Conservation (phyloP, 2,797 vertebrate genomes). For the Clarias platycephalus region DNA sequence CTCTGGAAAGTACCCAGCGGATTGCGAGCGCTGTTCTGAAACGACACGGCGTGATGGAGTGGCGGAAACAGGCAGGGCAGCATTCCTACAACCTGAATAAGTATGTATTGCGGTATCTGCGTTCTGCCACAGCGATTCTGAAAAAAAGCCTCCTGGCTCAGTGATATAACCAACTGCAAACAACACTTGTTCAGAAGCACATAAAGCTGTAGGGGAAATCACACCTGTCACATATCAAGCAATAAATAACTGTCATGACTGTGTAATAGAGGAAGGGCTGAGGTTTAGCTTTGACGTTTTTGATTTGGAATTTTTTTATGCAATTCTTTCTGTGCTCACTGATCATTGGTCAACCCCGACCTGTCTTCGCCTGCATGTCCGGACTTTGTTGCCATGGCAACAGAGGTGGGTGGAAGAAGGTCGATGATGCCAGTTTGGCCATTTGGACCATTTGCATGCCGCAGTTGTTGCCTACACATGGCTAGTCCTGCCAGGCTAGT, state of each 20-base stretch:
- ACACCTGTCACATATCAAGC: slow-evolving; percentile 1
- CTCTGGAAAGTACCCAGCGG: slow-evolving; percentile 1
- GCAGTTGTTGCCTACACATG: slow-evolving; percentile 28
- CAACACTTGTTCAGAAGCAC: slow-evolving; percentile 7
- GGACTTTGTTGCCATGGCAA: slow-evolving; percentile 69
- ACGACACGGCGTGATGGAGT: not conserved
- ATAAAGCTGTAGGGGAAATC: not conserved
- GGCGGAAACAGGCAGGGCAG: slow-evolving; percentile 63
- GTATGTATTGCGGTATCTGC: slow-evolving; percentile 47
- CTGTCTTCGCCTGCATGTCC: slow-evolving; percentile 55
- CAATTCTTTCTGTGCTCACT: not conserved
- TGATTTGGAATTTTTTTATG: not conserved
- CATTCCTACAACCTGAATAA: slow-evolving; percentile 65
- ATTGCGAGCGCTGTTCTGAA: not conserved
- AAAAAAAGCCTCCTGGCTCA: slow-evolving; percentile 23
- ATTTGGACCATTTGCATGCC: slow-evolving; percentile 47
- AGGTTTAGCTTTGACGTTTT: not conserved
- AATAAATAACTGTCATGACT: not conserved
- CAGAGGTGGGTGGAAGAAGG: slow-evolving; percentile 53
- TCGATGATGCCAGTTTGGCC: slow-evolving; percentile 31
- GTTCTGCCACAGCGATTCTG: slow-evolving; percentile 12
- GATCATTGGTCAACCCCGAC: slow-evolving; percentile 32
- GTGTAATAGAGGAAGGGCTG: not conserved
- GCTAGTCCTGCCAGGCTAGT: slow-evolving; percentile 1
- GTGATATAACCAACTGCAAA: slow-evolving; percentile 13